Percentiles rank a stretch among this genome's conserved stretches.
Evolutionary conservation across 1,140 invertebrate species (phyloP).

Genomic region (Trissolcus basalis): DNA sequence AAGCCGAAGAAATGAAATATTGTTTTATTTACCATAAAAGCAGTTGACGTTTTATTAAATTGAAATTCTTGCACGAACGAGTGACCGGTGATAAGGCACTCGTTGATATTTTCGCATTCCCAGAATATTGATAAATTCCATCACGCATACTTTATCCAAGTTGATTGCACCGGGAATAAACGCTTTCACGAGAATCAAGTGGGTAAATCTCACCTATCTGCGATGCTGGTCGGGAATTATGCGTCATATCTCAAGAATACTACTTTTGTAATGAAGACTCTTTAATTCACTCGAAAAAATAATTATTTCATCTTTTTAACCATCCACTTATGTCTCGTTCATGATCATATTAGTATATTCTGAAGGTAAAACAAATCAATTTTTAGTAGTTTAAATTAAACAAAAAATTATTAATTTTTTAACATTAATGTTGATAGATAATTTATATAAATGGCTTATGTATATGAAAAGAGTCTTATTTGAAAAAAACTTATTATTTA

Average conservation of each 20-base stretch:
- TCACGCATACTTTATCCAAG: conserved; percentile 38
- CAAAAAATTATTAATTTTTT: no score
- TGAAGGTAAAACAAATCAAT: no score
- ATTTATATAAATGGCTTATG: no score
- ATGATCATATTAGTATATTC: no score
- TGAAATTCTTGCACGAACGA: conserved; percentile 59
- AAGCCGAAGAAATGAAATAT: conserved; percentile 59
- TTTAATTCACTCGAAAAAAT: no score
- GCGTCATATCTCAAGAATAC: conserved; percentile 33
- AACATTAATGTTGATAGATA: no score
- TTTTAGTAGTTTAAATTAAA: no score
- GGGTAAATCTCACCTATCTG: conserved; percentile 39
- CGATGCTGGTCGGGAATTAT: conserved; percentile 32
- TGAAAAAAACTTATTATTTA: no score
- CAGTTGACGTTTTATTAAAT: conserved; percentile 63
- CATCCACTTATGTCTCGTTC: no score
- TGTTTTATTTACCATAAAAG: conserved; percentile 65
- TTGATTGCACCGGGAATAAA: conserved; percentile 54
- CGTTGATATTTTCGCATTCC: conserved; percentile 48
- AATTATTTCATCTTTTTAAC: no score
- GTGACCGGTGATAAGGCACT: conserved; percentile 5
- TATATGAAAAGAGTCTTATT: no score
- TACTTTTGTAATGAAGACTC: no score
- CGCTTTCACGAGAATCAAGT: conserved; percentile 30
- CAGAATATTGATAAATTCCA: conserved; percentile 67